A percentile compares a stretch with the other conserved stretches of the same genome.
Conservation (phyloP, 2,888 invertebrate genomes). For the Antheraea assamensis region DNA sequence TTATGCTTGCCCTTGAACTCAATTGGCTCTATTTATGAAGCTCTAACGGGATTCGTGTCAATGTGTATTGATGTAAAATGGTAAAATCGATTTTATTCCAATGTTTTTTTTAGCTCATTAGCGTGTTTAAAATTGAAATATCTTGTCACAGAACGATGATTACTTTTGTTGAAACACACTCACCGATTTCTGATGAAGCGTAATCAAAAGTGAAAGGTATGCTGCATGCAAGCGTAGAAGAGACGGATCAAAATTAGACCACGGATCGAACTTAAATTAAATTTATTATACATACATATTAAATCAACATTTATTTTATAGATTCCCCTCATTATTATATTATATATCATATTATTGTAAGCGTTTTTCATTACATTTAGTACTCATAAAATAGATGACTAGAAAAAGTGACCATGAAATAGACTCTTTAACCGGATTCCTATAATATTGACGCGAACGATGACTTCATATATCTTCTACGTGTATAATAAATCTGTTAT, state of each 20-base stretch:
- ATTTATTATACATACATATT: background rate
- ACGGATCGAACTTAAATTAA: background rate
- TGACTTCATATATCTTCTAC: conserved; percentile 73
- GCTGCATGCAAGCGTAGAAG: background rate
- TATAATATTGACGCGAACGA: conserved; percentile 53
- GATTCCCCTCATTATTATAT: background rate
- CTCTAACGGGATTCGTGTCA: conserved; percentile 78
- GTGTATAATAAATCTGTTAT: conserved; percentile 61
- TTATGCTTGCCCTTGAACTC: conserved; percentile 79
- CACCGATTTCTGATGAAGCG: background rate
- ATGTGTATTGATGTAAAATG: conserved; percentile 68
- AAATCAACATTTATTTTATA: background rate
- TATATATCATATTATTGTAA: background rate
- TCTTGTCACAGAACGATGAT: background rate
- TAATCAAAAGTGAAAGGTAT: conserved; percentile 9
- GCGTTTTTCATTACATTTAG: background rate
- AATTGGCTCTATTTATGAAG: conserved; percentile 63
- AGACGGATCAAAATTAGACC: background rate
- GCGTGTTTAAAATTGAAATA: background rate
- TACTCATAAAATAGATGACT: conserved; percentile 23
- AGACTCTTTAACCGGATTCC: conserved; percentile 75
- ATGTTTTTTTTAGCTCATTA: background rate
- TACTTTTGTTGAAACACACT: conserved; percentile 1
- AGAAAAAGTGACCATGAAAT: conserved; percentile 77
- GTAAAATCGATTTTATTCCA: conserved; percentile 6